Percentiles rank a stretch among this genome's conserved stretches.
phyloP scores from a whole-genome alignment of 2,113 vertebrate species.

The Anser brachyrhynchus region DNA sequence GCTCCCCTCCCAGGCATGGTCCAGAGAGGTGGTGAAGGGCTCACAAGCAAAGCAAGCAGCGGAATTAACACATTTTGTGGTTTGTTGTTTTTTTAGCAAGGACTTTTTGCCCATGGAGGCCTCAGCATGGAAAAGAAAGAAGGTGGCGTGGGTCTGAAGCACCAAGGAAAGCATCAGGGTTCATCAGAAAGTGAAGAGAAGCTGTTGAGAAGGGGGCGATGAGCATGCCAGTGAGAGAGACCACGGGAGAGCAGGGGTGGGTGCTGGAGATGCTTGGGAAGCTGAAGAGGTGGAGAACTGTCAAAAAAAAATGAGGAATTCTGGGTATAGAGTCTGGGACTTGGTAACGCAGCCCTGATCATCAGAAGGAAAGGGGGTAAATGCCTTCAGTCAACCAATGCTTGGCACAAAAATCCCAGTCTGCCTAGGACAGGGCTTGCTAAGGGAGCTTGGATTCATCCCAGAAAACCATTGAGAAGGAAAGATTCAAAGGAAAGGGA shows the following conservation, averaged over 20 bases:
- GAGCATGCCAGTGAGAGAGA: background rate
- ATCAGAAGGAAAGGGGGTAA: background rate
- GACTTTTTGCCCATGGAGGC: fast-evolving
- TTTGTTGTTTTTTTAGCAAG: background rate
- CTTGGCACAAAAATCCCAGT: background rate
- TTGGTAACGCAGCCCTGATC: background rate
- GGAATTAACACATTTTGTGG: fast-evolving
- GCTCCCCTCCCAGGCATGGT: fast-evolving
- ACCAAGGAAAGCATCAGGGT: background rate
- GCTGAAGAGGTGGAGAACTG: background rate
- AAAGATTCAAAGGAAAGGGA: background rate
- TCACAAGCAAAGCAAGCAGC: background rate
- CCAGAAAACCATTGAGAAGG: background rate
- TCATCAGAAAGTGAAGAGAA: background rate
- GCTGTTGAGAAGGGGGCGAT: conserved; percentile 8
- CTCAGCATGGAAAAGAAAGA: background rate
- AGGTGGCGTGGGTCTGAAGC: background rate
- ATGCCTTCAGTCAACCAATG: background rate
- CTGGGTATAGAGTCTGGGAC: background rate
- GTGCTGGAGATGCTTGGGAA: conserved; percentile 15
- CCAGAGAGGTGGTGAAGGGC: background rate
- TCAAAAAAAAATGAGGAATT: background rate
- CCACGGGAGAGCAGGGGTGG: background rate
- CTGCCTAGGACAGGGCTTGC: background rate
- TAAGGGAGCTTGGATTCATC: background rate